phyloP scores from a whole-genome alignment of 2,113 vertebrate species.

The Atractosteus spatula region DNA sequence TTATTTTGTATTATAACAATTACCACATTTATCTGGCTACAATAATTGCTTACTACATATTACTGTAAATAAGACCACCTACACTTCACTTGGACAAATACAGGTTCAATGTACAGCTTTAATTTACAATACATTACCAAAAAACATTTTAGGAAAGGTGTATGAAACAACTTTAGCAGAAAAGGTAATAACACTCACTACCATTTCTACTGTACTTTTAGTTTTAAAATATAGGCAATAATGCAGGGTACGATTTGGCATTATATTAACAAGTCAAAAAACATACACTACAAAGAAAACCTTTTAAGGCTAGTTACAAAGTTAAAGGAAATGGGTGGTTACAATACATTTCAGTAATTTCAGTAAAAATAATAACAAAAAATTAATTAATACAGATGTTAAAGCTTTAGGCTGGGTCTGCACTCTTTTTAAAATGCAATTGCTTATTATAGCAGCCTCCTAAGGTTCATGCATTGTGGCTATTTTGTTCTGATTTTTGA shows the following conservation, averaged over 20 bases:
- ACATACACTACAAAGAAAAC: slow-evolving; percentile 13
- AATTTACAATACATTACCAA: slow-evolving; percentile 75
- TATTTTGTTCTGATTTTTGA: neutral
- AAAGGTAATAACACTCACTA: slow-evolving; percentile 17
- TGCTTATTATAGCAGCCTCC: neutral
- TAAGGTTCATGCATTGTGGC: neutral
- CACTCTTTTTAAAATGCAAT: neutral
- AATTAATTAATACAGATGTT: neutral
- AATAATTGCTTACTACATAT: slow-evolving; percentile 80
- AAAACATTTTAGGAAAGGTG: slow-evolving; percentile 55
- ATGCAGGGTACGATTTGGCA: slow-evolving; percentile 66
- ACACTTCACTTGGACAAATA: slow-evolving; percentile 83
- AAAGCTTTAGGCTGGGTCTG: neutral
- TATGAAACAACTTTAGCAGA: slow-evolving; percentile 42
- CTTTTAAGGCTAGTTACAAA: slow-evolving; percentile 20
- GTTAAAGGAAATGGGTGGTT: slow-evolving; percentile 18
- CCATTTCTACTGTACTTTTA: slow-evolving; percentile 40
- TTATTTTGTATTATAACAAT: slow-evolving; percentile 87
- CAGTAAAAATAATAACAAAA: slow-evolving; percentile 16
- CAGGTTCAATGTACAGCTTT: slow-evolving; percentile 72
- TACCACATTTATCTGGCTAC: slow-evolving; percentile 86
- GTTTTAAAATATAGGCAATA: slow-evolving; percentile 53
- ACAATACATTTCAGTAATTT: slow-evolving; percentile 42
- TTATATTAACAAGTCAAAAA: slow-evolving; percentile 43
- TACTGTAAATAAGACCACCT: slow-evolving; percentile 76